Evolutionary conservation across 2,113 vertebrate genomes (phyloP).

Genomic region (Carollia perspicillata): DNA sequence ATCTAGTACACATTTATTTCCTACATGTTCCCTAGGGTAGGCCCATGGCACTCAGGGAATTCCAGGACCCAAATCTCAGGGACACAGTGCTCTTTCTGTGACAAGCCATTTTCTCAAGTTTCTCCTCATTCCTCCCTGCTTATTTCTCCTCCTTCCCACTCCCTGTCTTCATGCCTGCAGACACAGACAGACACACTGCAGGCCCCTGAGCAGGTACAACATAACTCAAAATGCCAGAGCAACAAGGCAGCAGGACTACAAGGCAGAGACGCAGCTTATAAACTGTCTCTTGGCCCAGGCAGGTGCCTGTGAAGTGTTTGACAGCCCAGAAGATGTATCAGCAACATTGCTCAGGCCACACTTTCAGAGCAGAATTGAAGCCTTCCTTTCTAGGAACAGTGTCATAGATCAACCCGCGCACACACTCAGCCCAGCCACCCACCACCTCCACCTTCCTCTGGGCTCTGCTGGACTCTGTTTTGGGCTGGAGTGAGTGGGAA

Average conservation of each 20-base stretch:
- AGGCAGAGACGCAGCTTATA: background rate
- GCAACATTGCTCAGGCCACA: background rate
- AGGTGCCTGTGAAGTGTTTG: background rate
- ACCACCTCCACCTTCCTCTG: background rate
- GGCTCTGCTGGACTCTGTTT: accelerated
- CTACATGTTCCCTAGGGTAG: background rate
- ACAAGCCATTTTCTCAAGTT: background rate
- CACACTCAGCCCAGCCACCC: background rate
- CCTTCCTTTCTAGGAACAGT: background rate
- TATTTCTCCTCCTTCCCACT: no score
- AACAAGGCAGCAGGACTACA: accelerated
- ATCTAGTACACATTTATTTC: no score
- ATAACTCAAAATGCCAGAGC: background rate
- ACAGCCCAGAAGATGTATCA: conserved; percentile 32
- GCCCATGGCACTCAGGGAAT: accelerated
- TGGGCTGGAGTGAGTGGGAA: background rate
- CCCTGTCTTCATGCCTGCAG: background rate
- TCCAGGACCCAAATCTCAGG: background rate
- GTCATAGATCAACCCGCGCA: background rate
- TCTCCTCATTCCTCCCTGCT: background rate
- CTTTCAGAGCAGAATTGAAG: conserved; percentile 33
- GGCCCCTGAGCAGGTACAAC: background rate
- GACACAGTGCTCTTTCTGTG: background rate
- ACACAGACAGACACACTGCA: background rate
- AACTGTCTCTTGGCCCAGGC: background rate